A percentile compares a stretch with the other conserved stretches of the same genome.
phyloP scores from a whole-genome alignment of 2,888 invertebrate species.

The Drosophila formosana region DNA sequence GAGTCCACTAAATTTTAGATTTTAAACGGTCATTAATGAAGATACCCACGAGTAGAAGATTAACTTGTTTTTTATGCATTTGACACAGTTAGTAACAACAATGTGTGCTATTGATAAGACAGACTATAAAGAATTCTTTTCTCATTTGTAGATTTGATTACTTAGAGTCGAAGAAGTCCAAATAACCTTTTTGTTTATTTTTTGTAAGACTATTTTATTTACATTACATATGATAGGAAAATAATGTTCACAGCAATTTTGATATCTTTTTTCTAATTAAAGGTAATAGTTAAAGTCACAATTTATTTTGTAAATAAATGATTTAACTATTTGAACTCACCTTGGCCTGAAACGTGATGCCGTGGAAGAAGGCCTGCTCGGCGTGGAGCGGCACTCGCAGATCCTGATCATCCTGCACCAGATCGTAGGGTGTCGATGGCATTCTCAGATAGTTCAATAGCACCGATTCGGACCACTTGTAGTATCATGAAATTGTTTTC shows the following conservation, averaged over 20 bases:
- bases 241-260: too few relatives aligned
- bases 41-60: background rate
- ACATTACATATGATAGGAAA: too few relatives aligned
- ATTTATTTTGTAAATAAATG: too few relatives aligned
- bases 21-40: background rate
- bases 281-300: too few relatives aligned
- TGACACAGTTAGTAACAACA: background rate
- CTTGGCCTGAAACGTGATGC: constrained; percentile 98
- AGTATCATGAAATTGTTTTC: constrained; percentile 86
- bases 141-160: background rate
- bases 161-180: background rate
- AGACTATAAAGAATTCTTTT: background rate
- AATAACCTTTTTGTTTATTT: too few relatives aligned
- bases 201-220: too few relatives aligned
- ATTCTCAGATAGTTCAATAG: constrained; percentile 87
- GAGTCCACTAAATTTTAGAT: background rate
- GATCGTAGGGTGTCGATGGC: constrained; percentile 95
- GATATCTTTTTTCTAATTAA: too few relatives aligned
- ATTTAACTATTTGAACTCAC: constrained; percentile 86
- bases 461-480: constrained; percentile 86
- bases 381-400: constrained; percentile 98
- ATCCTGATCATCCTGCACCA: constrained; percentile 98
- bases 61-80: background rate
- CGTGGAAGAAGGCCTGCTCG: constrained; percentile 97
- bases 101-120: background rate